A percentile compares a stretch with the other conserved stretches of the same genome.
Evolutionary conservation across 2,888 invertebrate genomes (phyloP).

Genomic region (Idaea aversata): DNA sequence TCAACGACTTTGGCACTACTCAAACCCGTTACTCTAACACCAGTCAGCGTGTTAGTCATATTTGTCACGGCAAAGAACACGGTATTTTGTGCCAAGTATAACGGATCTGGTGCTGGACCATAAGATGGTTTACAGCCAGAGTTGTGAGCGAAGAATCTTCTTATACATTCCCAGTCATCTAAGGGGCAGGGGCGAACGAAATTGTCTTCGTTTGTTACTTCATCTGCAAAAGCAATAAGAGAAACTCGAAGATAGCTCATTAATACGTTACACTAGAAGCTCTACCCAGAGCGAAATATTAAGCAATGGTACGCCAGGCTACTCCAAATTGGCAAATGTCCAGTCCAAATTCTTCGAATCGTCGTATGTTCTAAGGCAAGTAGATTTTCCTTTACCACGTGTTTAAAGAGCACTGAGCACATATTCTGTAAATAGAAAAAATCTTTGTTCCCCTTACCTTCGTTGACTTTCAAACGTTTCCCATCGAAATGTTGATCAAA

Average conservation of each 20-base stretch:
- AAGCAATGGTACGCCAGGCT: too few species aligned
- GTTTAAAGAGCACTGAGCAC: too few species aligned
- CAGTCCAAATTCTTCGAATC: too few species aligned
- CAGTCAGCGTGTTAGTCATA: conserved; percentile 4
- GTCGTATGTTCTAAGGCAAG: too few species aligned
- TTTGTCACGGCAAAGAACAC: neutral
- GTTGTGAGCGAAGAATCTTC: conserved; percentile 14
- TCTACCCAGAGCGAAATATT: too few species aligned
- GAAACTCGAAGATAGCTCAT: too few species aligned
- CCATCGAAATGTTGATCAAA: neutral
- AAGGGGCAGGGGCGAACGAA: conserved; percentile 13
- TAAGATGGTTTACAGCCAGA: conserved; percentile 11
- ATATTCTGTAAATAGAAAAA: too few species aligned
- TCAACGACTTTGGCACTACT: conserved; percentile 14
- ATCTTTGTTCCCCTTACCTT: neutral
- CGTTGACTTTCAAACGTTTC: neutral
- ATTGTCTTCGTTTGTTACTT: neutral
- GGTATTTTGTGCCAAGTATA: conserved; percentile 3
- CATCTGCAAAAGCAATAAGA: neutral
- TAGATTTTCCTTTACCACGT: too few species aligned
- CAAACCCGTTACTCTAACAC: conserved; percentile 8
- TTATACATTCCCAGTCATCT: conserved; percentile 15
- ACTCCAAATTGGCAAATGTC: too few species aligned
- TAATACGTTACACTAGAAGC: too few species aligned
- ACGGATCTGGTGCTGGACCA: conserved; percentile 14